A percentile compares a stretch with the other conserved stretches of the same genome.
These are phyloP conservation scores for Puffinus mauretanicus DNA, from an alignment of 2,113 vertebrate genomes.

Conservation along the genomic window DNA sequence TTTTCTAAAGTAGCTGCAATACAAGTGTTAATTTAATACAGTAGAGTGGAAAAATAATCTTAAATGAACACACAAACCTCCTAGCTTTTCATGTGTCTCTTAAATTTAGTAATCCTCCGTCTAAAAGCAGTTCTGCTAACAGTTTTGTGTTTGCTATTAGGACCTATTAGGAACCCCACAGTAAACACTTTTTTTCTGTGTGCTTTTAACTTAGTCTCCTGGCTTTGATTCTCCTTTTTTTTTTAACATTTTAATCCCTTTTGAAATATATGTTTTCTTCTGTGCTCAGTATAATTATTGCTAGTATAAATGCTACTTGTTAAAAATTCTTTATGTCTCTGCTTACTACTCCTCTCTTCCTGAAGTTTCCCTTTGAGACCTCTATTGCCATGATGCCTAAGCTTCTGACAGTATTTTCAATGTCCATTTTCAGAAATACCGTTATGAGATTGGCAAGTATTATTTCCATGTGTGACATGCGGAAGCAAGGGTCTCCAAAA, in stretches of 20 bases:
- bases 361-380: neutral
- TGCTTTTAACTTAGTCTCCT: neutral
- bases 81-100: neutral
- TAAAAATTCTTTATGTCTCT: neutral
- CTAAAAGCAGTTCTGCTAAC: neutral
- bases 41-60: neutral
- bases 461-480: neutral
- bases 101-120: neutral
- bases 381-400: neutral
- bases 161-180: neutral
- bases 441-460: neutral
- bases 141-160: neutral
- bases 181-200: neutral
- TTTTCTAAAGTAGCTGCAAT: neutral
- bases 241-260: neutral
- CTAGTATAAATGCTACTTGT: neutral
- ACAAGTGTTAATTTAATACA: slow-evolving; percentile 28
- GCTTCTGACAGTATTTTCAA: neutral
- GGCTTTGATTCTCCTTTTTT: neutral
- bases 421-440: neutral
- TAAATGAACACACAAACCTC: neutral
- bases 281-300: neutral
- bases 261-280: neutral
- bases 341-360: neutral
- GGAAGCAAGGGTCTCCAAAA: neutral